phyloP scores from a whole-genome alignment of 2,113 vertebrate genomes.

The Salvelinus fontinalis region DNA sequence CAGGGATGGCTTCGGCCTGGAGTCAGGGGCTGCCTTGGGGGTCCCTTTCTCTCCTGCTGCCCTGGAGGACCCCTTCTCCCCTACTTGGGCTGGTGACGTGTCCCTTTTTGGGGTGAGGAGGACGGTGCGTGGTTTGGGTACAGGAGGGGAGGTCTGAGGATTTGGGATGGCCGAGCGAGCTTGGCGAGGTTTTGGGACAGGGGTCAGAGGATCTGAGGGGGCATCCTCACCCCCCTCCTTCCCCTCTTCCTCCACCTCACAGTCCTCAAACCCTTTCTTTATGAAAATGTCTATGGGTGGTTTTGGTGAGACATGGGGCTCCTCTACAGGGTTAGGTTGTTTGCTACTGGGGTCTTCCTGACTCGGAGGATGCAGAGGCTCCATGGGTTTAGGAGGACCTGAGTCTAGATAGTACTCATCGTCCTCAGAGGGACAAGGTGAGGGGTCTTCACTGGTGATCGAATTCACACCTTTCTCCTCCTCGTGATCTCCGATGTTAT shows the following conservation, averaged over 20 bases:
- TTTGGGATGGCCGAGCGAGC: slow-evolving; percentile 35
- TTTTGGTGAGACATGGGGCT: background rate
- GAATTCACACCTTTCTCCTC: slow-evolving; percentile 20
- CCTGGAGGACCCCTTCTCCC: background rate
- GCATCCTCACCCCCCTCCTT: background rate
- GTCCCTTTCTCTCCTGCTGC: background rate
- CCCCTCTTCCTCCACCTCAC: slow-evolving; percentile 6
- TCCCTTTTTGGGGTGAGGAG: background rate
- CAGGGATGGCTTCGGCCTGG: slow-evolving; percentile 58
- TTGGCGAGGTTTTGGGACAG: slow-evolving; percentile 68
- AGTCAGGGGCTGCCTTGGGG: slow-evolving; percentile 27
- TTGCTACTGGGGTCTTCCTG: background rate
- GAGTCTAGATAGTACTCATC: slow-evolving; percentile 42
- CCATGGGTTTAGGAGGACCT: background rate
- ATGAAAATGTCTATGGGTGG: background rate
- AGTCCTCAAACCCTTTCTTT: background rate
- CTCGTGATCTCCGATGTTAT: background rate
- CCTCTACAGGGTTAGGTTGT: slow-evolving; percentile 17
- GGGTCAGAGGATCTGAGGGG: background rate
- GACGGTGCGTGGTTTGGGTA: slow-evolving; percentile 67
- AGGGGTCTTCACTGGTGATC: slow-evolving; percentile 47
- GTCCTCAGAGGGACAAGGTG: slow-evolving; percentile 56
- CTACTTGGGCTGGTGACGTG: background rate
- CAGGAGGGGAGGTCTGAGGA: slow-evolving; percentile 43
- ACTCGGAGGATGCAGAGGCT: background rate